These are phyloP conservation scores for Parus major DNA, from an alignment of 2,113 vertebrate species.

Conservation along the genomic window DNA sequence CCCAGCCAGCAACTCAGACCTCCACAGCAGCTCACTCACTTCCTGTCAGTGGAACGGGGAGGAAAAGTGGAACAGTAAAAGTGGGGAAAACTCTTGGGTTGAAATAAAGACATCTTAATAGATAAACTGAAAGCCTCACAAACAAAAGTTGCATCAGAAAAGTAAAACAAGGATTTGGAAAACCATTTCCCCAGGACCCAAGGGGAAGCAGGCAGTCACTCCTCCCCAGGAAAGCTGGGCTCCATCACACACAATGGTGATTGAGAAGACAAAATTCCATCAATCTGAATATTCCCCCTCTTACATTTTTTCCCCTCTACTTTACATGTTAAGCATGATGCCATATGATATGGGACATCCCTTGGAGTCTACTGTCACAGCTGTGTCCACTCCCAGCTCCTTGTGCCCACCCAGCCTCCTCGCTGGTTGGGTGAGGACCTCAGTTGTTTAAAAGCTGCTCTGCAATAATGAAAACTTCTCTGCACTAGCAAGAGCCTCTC, in stretches of 20 bases:
- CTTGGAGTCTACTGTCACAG: no score
- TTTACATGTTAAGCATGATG: not conserved
- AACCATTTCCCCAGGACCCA: not conserved
- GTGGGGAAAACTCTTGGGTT: not conserved
- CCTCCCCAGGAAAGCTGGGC: not conserved
- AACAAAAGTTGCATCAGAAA: not conserved
- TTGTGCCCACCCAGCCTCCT: not conserved
- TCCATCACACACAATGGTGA: not conserved
- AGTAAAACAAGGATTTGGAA: not conserved
- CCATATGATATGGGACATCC: not conserved
- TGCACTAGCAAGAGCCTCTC: not conserved
- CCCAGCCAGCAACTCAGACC: not conserved
- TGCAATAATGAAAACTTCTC: not conserved
- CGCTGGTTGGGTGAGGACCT: accelerated
- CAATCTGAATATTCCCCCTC: not conserved
- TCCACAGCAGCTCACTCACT: not conserved
- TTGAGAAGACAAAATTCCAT: not conserved
- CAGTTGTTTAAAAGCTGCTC: not conserved
- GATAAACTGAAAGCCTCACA: not conserved
- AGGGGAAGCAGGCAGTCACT: not conserved
- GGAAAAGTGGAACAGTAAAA: not conserved
- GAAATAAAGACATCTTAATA: not conserved
- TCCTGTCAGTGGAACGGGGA: not conserved
- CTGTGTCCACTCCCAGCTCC: not conserved
- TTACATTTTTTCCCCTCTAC: not conserved